A percentile compares a stretch with the other conserved stretches of the same genome.
phyloP scores from a whole-genome alignment of 2,888 invertebrate species.

The Tenthredo mesomela region DNA sequence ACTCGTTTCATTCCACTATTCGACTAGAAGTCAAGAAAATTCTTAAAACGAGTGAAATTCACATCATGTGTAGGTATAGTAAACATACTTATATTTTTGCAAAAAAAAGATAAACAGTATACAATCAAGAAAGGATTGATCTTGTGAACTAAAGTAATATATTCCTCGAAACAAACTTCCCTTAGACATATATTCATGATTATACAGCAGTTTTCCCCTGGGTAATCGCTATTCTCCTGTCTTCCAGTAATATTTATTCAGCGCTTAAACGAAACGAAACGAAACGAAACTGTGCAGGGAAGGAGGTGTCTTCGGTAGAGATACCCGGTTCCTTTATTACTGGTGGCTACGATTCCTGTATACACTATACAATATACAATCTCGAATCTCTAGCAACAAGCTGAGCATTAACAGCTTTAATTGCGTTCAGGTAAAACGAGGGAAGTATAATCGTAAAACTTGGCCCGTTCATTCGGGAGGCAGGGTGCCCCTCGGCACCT shows the following conservation, averaged over 20 bases:
- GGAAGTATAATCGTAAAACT: slow-evolving; percentile 63
- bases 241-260: background rate
- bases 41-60: background rate
- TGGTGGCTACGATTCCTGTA: background rate
- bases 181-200: slow-evolving; percentile 4
- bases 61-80: too few relatives aligned
- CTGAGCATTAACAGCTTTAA: slow-evolving; percentile 64
- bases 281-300: background rate
- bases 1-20: too few relatives aligned
- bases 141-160: background rate
- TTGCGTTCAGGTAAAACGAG: slow-evolving; percentile 58
- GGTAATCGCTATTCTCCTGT: slow-evolving; percentile 6
- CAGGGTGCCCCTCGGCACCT: slow-evolving; percentile 13
- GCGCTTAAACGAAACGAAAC: slow-evolving; percentile 5
- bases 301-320: slow-evolving; percentile 8
- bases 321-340: background rate
- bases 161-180: background rate
- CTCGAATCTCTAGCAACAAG: slow-evolving; percentile 44
- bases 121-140: slow-evolving; percentile 3
- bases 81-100: background rate
- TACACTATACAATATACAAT: background rate
- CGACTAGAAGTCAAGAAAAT: background rate
- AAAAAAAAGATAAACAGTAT: background rate
- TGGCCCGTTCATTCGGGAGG: slow-evolving; percentile 56
- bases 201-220: background rate